Conservation (phyloP, 2,888 invertebrate species). For the Hesperia comma region DNA sequence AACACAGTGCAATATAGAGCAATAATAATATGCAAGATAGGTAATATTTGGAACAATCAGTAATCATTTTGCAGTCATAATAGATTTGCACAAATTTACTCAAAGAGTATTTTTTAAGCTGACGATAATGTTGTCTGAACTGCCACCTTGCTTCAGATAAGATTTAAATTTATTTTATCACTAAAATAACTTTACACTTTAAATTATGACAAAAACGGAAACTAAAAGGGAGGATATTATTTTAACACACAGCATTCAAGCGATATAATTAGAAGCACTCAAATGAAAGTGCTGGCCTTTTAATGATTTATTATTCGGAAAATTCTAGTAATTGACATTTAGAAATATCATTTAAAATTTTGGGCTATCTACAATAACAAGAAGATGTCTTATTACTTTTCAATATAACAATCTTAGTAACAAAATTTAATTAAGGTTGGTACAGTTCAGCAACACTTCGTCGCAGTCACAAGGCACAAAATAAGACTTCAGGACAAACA, state of each 20-base stretch:
- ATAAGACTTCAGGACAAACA: conserved; percentile 60
- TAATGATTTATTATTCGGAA: not conserved
- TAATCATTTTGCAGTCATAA: conserved; percentile 75
- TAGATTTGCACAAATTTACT: conserved; percentile 72
- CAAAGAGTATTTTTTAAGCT: conserved; percentile 60
- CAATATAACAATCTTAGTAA: not conserved
- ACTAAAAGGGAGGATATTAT: no score
- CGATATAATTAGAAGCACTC: no score
- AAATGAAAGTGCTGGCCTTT: no score
- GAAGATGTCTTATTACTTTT: conserved; percentile 36
- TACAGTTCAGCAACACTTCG: conserved; percentile 56
- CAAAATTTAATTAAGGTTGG: conserved; percentile 24
- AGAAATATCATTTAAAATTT: not conserved
- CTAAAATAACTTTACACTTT: not conserved
- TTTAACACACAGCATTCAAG: no score
- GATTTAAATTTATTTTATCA: not conserved
- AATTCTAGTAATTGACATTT: conserved; percentile 3
- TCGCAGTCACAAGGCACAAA: conserved; percentile 76
- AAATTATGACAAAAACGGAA: not conserved
- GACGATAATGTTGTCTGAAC: conserved; percentile 54
- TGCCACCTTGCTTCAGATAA: conserved; percentile 39
- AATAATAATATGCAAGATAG: conserved; percentile 73
- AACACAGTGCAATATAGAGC: conserved; percentile 80
- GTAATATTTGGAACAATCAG: conserved; percentile 72
- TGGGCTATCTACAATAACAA: not conserved